phyloP scores from a whole-genome alignment of 2,113 vertebrate genomes.

The Pluvialis apricaria region DNA sequence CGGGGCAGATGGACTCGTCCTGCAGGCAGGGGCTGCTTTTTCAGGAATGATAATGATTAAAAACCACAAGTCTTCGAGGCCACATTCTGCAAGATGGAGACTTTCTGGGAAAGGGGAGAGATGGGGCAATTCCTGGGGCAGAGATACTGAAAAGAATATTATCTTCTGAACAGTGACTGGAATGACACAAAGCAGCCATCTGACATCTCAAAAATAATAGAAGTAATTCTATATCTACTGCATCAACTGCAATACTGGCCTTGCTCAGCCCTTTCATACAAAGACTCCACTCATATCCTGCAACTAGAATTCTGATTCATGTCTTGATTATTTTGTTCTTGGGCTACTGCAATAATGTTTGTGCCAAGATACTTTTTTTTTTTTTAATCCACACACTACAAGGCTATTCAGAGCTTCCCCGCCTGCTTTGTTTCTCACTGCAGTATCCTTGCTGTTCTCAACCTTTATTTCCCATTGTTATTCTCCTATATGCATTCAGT shows the following conservation, averaged over 20 bases:
- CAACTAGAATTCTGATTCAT: neutral
- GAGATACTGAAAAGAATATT: neutral
- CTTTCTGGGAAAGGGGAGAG: neutral
- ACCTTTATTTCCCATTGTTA: neutral
- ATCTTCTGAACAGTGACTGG: neutral
- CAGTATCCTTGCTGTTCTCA: neutral
- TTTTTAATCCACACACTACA: neutral
- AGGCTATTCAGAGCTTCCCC: neutral
- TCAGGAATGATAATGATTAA: neutral
- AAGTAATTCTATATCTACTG: neutral
- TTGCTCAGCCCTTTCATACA: neutral
- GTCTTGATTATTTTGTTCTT: slow-evolving; percentile 29
- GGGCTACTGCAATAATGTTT: neutral
- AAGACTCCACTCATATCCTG: neutral
- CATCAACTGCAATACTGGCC: neutral
- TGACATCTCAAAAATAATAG: neutral
- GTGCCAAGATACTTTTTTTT: neutral
- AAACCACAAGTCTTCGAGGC: neutral
- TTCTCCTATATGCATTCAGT: neutral
- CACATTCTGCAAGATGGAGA: neutral
- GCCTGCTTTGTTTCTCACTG: neutral
- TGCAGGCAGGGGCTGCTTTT: neutral
- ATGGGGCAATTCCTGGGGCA: neutral
- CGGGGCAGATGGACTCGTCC: neutral
- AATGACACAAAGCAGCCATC: neutral